Base-by-base conservation (phyloP, 2,113 vertebrate genomes). In the Paradisaea rubra region DNA sequence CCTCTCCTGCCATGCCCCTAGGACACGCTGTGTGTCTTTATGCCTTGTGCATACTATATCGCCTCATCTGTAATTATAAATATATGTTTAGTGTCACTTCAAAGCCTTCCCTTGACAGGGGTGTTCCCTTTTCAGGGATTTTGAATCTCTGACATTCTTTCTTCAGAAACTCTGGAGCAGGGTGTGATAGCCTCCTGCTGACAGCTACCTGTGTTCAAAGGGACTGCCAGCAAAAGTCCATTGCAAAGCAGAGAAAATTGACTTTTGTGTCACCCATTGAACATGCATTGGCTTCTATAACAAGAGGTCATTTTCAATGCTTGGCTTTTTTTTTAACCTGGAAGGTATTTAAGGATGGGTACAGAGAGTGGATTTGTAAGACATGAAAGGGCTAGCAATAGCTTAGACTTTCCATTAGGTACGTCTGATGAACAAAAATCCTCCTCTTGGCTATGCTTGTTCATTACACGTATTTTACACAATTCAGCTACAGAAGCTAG, bases 81-180 rank as follows among this genome's bases (percentile, higher is more conserved):
- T 96, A 94, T 89, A 95, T 93, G 90, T 94, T 95, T 89, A 78
- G 73, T 91, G 92, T 88, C 93, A 95, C 88, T 94, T 96, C 95
- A 97, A 96, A 94, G 94, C 30, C 72, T 94, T 39, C 61, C 59
- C 73, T 80, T 96, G 94, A 84, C 83, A 95, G 76, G 63, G 86
- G 84, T 85, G 94, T 88, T 93, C 90, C 76, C 94, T 92, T 92
- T 60, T 65, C 54, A 65, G 70, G 92, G 94, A 94, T 95, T 95
- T 95, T 69, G 63, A 86, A 93, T 91, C 88, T 81, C 83, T 88
- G 73, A 74, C 94, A 96, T 94, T 95, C 88, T 72, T 95, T 91
- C 88, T 76, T 90, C 79, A 92, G 71, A 84, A 95, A 91, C 69
- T 90, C 54, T 9, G 3, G 42, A 89, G 88, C 41, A 71, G 69